These are phyloP conservation scores for Eudasyphora cyanicolor DNA, from an alignment of 2,888 invertebrate species.

Conservation along the genomic window DNA sequence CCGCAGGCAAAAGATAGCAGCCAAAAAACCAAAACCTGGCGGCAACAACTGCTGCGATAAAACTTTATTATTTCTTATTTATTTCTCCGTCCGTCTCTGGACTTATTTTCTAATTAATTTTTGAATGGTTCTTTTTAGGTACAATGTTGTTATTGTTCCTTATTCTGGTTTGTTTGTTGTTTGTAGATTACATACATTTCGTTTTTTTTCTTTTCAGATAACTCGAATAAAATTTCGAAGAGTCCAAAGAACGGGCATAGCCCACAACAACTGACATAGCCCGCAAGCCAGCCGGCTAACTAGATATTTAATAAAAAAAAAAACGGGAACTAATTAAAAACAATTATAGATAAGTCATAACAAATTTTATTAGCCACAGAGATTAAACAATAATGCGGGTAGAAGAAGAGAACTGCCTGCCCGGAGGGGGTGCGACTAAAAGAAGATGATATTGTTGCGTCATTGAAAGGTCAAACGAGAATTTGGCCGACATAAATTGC, in stretches of 20 bases:
- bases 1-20: neutral
- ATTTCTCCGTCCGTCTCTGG: neutral
- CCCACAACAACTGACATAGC: neutral
- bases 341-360: neutral
- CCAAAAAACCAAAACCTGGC: no score
- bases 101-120: slow-evolving; percentile 14
- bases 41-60: neutral
- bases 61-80: neutral
- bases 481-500: no score
- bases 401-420: neutral
- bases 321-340: neutral
- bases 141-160: no score
- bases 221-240: neutral
- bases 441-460: no score
- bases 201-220: neutral
- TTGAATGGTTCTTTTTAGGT: no score
- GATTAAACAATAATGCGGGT: no score
- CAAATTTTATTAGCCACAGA: neutral
- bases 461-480: no score
- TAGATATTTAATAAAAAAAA: neutral
- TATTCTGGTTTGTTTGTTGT: slow-evolving; percentile 1
- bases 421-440: no score
- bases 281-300: neutral
- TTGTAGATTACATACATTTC: neutral
- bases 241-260: neutral